Evolutionary conservation across 1,140 invertebrate genomes (phyloP).

Genomic region (Lineus longissimus): DNA sequence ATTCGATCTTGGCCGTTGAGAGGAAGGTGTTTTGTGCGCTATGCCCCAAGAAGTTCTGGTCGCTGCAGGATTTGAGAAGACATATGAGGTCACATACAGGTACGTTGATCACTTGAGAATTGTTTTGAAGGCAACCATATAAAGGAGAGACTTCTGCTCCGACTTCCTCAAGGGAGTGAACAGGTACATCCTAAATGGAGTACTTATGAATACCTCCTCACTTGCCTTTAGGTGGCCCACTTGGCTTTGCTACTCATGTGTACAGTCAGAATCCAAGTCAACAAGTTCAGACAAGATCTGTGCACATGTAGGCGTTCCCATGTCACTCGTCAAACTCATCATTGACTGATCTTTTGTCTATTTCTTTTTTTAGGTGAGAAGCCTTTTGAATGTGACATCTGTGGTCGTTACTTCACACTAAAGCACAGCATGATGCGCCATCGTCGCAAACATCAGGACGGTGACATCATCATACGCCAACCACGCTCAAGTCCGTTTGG

Average conservation of each 20-base stretch:
- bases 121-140: slow-evolving; percentile 1
- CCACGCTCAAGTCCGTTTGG: background rate
- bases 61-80: slow-evolving; percentile 82
- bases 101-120: slow-evolving; percentile 21
- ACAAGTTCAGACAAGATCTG: too few relatives aligned
- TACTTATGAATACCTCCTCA: too few relatives aligned
- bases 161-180: too few relatives aligned
- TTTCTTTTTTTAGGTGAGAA: slow-evolving; percentile 36
- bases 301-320: too few relatives aligned
- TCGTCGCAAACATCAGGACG: slow-evolving; percentile 70
- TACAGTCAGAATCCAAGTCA: too few relatives aligned
- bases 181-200: too few relatives aligned
- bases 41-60: slow-evolving; percentile 88
- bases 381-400: slow-evolving; percentile 55
- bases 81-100: slow-evolving; percentile 70
- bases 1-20: slow-evolving; percentile 72
- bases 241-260: too few relatives aligned
- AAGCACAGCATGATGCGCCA: slow-evolving; percentile 91
- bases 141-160: too few relatives aligned
- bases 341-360: background rate
- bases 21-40: slow-evolving; percentile 73
- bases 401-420: slow-evolving; percentile 77
- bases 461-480: background rate
- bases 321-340: background rate
- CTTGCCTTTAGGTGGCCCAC: too few relatives aligned